These are phyloP conservation scores for Vireo griseus DNA, from an alignment of 2,797 vertebrate genomes.

Conservation along the genomic window DNA sequence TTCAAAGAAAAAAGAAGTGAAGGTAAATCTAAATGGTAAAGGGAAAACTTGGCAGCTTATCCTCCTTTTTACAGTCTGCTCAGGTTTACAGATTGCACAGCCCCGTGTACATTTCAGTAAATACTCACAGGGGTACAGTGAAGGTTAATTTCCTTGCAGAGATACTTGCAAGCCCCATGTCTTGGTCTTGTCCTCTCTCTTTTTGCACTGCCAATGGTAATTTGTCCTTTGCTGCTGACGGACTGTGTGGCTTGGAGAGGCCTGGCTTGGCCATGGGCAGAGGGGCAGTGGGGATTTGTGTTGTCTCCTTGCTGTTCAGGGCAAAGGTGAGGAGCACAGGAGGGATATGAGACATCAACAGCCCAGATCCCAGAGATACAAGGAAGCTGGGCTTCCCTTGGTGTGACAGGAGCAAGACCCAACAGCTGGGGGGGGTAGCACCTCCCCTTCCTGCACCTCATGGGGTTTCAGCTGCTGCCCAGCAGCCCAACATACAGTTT, in stretches of 20 bases:
- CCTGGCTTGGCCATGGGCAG: not conserved
- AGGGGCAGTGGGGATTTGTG: not conserved
- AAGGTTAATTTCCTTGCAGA: not conserved
- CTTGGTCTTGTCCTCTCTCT: not conserved
- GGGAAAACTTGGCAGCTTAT: not conserved
- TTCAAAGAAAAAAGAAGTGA: not conserved
- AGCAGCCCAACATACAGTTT: accelerated
- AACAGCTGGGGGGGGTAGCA: not conserved
- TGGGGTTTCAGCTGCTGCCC: not conserved
- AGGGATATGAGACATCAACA: not conserved
- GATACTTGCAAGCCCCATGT: not conserved
- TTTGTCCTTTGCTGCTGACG: not conserved
- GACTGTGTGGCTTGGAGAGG: not conserved
- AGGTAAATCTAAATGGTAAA: not conserved
- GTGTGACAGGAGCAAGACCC: not conserved
- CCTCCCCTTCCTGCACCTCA: accelerated
- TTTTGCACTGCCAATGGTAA: not conserved
- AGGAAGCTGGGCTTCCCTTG: not conserved
- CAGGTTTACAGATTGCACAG: not conserved
- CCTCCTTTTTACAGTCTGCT: not conserved
- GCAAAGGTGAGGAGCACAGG: not conserved
- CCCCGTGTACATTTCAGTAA: not conserved
- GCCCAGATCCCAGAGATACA: not conserved
- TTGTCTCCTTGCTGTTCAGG: accelerated
- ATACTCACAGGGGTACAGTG: not conserved